phyloP scores from a whole-genome alignment of 2,888 invertebrate species.

The Sceliomorpha sp. region DNA sequence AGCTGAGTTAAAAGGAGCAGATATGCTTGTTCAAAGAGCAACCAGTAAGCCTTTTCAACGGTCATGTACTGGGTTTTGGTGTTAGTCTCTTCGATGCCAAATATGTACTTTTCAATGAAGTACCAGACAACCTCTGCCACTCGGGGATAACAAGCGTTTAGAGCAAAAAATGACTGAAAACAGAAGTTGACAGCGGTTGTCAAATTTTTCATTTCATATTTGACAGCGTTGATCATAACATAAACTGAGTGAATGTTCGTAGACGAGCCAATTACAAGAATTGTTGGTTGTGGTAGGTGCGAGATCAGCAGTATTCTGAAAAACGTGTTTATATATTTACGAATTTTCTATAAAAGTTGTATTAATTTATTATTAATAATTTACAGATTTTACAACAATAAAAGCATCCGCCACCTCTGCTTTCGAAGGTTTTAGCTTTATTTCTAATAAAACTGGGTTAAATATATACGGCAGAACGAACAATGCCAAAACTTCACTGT shows the following conservation, averaged over 20 bases:
- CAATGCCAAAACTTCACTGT: too few relatives aligned
- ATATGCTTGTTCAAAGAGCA: too few relatives aligned
- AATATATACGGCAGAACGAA: conserved; percentile 17
- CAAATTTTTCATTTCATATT: conserved; percentile 9
- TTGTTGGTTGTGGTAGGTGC: conserved; percentile 15
- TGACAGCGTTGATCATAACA: conserved; percentile 4
- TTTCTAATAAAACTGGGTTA: conserved; percentile 7
- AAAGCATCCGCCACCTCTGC: conserved; percentile 11
- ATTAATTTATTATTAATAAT: not conserved
- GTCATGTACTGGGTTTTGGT: too few relatives aligned
- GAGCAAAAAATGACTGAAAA: conserved; percentile 23
- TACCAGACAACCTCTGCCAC: conserved; percentile 8
- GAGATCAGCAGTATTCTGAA: too few relatives aligned
- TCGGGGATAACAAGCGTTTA: conserved; percentile 3
- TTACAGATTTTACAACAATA: conserved; percentile 12
- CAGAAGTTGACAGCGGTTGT: conserved; percentile 17
- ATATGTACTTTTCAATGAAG: conserved; percentile 21
- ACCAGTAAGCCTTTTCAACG: too few relatives aligned
- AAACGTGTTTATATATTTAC: not conserved
- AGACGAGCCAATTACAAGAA: conserved; percentile 13
- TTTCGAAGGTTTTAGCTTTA: conserved; percentile 16
- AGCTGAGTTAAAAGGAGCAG: too few relatives aligned
- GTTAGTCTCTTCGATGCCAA: too few relatives aligned
- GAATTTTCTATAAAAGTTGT: not conserved
- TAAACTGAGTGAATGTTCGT: not conserved